Conservation (phyloP, 2,797 vertebrate genomes). For the Ptychobarbus kaznakovi region DNA sequence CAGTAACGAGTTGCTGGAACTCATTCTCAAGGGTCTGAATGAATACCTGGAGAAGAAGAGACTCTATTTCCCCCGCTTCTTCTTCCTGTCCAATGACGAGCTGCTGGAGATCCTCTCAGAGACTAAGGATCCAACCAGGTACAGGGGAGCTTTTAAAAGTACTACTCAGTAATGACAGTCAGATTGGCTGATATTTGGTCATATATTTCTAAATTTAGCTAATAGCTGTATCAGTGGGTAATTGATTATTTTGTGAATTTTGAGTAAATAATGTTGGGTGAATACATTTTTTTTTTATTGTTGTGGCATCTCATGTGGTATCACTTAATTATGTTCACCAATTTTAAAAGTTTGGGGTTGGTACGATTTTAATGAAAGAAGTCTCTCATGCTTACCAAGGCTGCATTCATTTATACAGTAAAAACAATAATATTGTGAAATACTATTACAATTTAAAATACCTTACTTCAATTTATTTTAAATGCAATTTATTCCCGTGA, state of each 20-base stretch:
- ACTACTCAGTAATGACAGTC: neutral
- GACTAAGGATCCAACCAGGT: conserved; percentile 93
- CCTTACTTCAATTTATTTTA: neutral
- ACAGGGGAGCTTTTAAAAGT: conserved; percentile 25
- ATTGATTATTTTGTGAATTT: neutral
- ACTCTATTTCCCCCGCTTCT: conserved; percentile 92
- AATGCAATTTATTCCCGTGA: neutral
- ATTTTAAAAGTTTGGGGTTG: neutral
- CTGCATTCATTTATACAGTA: neutral
- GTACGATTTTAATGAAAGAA: neutral
- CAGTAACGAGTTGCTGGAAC: conserved; percentile 84
- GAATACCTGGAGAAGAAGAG: conserved; percentile 92
- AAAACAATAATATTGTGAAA: neutral
- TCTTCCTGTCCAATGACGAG: conserved; percentile 93
- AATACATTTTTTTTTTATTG: neutral
- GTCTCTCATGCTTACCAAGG: neutral
- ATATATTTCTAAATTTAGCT: neutral
- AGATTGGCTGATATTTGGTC: neutral
- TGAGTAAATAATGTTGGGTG: neutral
- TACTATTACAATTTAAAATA: neutral
- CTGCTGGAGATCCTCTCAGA: conserved; percentile 92
- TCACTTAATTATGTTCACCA: neutral
- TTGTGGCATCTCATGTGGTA: neutral
- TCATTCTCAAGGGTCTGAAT: conserved; percentile 91
- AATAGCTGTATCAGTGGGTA: neutral